Conservation (phyloP, 2,797 vertebrate species). For the Epinephelus awoara region DNA sequence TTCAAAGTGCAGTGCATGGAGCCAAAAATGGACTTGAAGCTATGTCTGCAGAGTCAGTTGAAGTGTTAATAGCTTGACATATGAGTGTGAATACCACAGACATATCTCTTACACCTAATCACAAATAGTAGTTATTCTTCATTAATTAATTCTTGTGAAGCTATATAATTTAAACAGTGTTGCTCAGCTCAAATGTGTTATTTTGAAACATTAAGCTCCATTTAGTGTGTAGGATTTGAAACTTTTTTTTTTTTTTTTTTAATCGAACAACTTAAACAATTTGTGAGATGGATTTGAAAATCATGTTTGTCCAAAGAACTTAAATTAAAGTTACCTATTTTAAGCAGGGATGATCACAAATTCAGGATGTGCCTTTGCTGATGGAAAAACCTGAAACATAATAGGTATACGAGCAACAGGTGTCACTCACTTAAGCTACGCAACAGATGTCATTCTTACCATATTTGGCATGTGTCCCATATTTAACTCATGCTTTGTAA, state of each 20-base stretch:
- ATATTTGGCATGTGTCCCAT: constrained; percentile 47
- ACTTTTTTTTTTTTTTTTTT: not conserved
- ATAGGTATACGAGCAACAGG: constrained; percentile 36
- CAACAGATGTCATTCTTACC: constrained; percentile 58
- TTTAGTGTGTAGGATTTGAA: not conserved
- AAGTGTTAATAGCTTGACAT: constrained; percentile 67
- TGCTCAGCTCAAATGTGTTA: not conserved
- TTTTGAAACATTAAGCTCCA: not conserved
- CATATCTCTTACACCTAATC: constrained; percentile 48
- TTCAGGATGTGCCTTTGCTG: constrained; percentile 26
- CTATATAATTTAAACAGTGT: not conserved
- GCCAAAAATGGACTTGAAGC: constrained; percentile 62
- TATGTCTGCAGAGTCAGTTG: constrained; percentile 39
- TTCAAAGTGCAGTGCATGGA: constrained; percentile 34
- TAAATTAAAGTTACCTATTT: constrained; percentile 13
- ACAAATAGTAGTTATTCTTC: not conserved
- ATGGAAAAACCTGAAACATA: constrained; percentile 50
- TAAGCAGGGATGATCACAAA: constrained; percentile 15
- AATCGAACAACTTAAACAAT: not conserved
- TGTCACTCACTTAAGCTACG: constrained; percentile 13
- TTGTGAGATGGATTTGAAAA: not conserved
- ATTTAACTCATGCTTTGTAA: constrained; percentile 67
- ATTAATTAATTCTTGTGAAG: constrained; percentile 6
- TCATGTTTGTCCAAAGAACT: not conserved
- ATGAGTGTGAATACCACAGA: constrained; percentile 56